These are phyloP conservation scores for Kradibia gibbosae DNA, from an alignment of 1,140 invertebrate species.

Conservation along the genomic window DNA sequence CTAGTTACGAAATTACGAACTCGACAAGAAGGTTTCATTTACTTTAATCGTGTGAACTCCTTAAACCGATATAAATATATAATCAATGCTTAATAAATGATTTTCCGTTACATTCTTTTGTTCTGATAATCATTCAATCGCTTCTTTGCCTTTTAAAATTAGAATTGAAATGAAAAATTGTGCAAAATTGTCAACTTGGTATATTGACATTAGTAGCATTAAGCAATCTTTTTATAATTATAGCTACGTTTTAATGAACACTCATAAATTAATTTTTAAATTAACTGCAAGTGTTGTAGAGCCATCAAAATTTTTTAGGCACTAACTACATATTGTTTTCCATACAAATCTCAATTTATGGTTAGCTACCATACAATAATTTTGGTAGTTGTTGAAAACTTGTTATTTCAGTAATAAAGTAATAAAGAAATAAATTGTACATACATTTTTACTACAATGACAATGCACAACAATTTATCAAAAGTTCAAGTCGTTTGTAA, in stretches of 20 bases:
- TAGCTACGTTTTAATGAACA: constrained; percentile 13
- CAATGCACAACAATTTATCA: background rate
- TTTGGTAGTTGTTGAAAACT: too few species aligned
- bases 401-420: too few species aligned
- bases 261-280: constrained; percentile 37
- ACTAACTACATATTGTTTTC: constrained; percentile 33
- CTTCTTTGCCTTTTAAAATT: constrained; percentile 19
- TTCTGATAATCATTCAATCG: background rate
- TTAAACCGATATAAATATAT: background rate
- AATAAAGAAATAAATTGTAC: background rate
- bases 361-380: background rate
- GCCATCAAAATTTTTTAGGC: background rate
- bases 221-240: constrained; percentile 29
- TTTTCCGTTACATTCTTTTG: background rate
- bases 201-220: too few species aligned
- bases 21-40: background rate
- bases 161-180: constrained; percentile 22
- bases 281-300: background rate
- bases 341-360: background rate
- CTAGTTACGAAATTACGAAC: background rate
- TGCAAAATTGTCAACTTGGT: background rate
- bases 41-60: background rate
- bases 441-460: background rate
- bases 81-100: background rate
- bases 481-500: background rate